Conservation (phyloP, 2,888 invertebrate species). For the Rotaria socialis region DNA sequence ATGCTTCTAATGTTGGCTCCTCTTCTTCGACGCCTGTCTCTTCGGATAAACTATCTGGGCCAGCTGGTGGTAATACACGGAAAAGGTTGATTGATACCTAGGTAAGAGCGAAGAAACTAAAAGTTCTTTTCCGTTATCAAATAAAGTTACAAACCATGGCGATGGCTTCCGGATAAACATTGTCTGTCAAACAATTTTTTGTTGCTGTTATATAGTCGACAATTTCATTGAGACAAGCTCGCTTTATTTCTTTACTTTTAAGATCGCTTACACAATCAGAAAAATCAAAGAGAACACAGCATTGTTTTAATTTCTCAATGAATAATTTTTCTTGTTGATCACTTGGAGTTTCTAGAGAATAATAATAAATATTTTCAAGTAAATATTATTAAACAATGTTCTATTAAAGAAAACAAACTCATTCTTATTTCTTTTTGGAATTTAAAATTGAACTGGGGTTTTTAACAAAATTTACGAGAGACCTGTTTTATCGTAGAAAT, state of each 20-base stretch:
- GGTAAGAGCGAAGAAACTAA: neutral
- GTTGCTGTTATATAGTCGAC: slow-evolving; percentile 65
- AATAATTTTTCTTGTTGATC: slow-evolving; percentile 65
- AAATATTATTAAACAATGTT: neutral
- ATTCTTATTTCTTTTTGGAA: too few species aligned
- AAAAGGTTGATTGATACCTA: slow-evolving; percentile 71
- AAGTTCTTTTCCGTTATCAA: too few species aligned
- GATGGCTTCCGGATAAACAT: slow-evolving; percentile 94
- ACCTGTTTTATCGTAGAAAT: too few species aligned
- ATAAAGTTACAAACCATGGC: slow-evolving; percentile 74
- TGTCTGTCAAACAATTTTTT: slow-evolving; percentile 87
- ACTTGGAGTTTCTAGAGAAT: neutral
- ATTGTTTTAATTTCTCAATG: slow-evolving; percentile 91
- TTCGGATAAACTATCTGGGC: slow-evolving; percentile 67
- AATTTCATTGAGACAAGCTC: slow-evolving; percentile 44
- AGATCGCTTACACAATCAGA: slow-evolving; percentile 90
- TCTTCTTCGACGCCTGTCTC: slow-evolving; percentile 88
- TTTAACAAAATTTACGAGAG: too few species aligned
- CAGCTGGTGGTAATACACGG: slow-evolving; percentile 89
- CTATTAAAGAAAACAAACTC: neutral
- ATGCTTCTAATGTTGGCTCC: slow-evolving; percentile 87
- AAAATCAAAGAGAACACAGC: slow-evolving; percentile 97
- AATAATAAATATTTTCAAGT: neutral
- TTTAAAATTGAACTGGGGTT: too few species aligned
- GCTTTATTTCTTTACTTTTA: slow-evolving; percentile 96